A percentile compares a stretch with the other conserved stretches of the same genome.
Conservation (phyloP, 2,797 vertebrate genomes). For the Acanthiza pusilla region DNA sequence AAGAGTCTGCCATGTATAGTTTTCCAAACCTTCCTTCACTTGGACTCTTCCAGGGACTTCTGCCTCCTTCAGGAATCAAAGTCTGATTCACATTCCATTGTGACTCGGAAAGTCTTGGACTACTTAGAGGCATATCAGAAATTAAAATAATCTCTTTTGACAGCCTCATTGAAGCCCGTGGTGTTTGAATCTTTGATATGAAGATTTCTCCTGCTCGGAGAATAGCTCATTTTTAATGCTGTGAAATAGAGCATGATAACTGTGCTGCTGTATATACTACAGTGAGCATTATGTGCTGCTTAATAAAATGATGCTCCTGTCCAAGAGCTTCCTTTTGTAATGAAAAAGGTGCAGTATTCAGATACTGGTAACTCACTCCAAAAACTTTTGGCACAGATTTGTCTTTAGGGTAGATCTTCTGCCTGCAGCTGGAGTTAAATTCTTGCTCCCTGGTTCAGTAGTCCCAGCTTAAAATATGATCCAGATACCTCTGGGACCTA, state of each 20-base stretch:
- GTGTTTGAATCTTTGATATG: conserved; percentile 21
- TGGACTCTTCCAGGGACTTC: not conserved
- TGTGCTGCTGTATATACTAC: not conserved
- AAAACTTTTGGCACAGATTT: not conserved
- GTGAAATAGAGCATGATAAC: conserved; percentile 44
- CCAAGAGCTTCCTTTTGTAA: not conserved
- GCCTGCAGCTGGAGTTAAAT: not conserved
- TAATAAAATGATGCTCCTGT: not conserved
- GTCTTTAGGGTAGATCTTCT: not conserved
- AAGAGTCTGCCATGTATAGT: not conserved
- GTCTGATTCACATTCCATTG: not conserved
- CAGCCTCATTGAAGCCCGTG: not conserved
- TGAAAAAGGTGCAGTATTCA: not conserved
- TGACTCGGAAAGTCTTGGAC: not conserved
- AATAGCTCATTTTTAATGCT: conserved; percentile 14
- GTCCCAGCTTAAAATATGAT: not conserved
- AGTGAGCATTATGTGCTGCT: not conserved
- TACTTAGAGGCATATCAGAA: not conserved
- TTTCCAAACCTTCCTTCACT: not conserved
- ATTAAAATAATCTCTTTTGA: not conserved
- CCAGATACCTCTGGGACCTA: not conserved
- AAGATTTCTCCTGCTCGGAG: conserved; percentile 13
- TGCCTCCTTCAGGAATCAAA: not conserved
- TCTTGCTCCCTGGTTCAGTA: not conserved
- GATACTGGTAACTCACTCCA: not conserved